phyloP scores from a whole-genome alignment of 1,140 invertebrate species.

The Lepidurus arcticus region DNA sequence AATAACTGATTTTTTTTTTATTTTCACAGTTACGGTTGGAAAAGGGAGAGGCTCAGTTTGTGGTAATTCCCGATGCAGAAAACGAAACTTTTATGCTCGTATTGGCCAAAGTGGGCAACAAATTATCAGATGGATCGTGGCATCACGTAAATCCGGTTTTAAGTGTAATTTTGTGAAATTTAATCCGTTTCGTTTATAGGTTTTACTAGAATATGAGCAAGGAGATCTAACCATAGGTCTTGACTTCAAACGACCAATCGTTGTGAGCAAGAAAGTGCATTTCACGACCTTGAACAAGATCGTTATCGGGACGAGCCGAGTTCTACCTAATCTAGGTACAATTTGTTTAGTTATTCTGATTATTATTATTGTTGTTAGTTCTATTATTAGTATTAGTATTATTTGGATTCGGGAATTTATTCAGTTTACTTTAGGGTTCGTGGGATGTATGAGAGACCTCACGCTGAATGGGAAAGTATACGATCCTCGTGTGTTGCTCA shows the following conservation, averaged over 20 bases:
- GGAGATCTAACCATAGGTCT: slow-evolving; percentile 66
- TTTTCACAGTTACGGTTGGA: slow-evolving; percentile 35
- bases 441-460: slow-evolving; percentile 84
- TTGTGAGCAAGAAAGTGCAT: neutral
- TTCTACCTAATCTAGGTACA: neutral
- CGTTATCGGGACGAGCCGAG: neutral
- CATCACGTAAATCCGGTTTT: slow-evolving; percentile 46
- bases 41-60: slow-evolving; percentile 38
- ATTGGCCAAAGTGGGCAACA: slow-evolving; percentile 54
- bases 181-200: slow-evolving; percentile 39
- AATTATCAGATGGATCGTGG: slow-evolving; percentile 59
- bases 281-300: slow-evolving; percentile 5
- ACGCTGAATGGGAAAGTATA: slow-evolving; percentile 67
- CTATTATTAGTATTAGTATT: slow-evolving; percentile 37
- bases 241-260: slow-evolving; percentile 54
- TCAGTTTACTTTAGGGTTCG: slow-evolving; percentile 54
- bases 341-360: neutral
- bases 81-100: slow-evolving; percentile 36
- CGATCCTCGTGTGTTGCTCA: slow-evolving; percentile 71
- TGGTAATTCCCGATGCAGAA: slow-evolving; percentile 38
- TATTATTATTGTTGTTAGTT: neutral
- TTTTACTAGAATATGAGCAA: slow-evolving; percentile 67
- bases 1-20: neutral
- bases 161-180: slow-evolving; percentile 23
- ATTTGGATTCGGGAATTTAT: slow-evolving; percentile 30